A percentile compares a stretch with the other conserved stretches of the same genome.
Conservation (phyloP, 2,888 invertebrate species). For the Nomada hirtipes region DNA sequence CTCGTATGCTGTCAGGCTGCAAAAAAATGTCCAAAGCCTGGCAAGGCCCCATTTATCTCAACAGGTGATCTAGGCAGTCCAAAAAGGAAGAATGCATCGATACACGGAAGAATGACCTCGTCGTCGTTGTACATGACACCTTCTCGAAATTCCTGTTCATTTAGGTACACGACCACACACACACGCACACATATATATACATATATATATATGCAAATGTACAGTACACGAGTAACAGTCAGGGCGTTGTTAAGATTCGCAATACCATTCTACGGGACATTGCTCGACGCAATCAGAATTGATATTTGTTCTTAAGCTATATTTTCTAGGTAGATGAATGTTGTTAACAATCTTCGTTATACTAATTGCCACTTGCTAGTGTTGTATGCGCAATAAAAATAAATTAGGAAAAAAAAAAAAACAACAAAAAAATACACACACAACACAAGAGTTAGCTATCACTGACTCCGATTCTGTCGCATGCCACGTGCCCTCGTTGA, state of each 20-base stretch:
- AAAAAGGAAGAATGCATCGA: conserved; percentile 22
- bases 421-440: conserved; percentile 73
- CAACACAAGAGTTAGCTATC: conserved; percentile 60
- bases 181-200: background rate
- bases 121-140: conserved; percentile 20
- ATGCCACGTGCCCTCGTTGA: conserved; percentile 42
- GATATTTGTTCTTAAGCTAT: conserved; percentile 13
- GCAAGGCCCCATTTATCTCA: conserved; percentile 44
- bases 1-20: conserved; percentile 75
- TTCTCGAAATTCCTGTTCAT: conserved; percentile 44
- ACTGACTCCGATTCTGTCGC: conserved; percentile 39
- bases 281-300: conserved; percentile 19
- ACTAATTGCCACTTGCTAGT: conserved; percentile 51
- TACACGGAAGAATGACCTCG: background rate
- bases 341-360: conserved; percentile 36
- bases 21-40: conserved; percentile 73
- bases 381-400: conserved; percentile 69
- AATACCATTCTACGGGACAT: conserved; percentile 12
- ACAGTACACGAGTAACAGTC: conserved; percentile 19
- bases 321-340: conserved; percentile 31
- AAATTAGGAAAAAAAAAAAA: conserved; percentile 62
- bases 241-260: conserved; percentile 34
- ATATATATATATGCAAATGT: conserved; percentile 6
- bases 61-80: conserved; percentile 59
- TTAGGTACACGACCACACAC: background rate